phyloP scores from a whole-genome alignment of 2,888 invertebrate species.

The Magallana nippona region DNA sequence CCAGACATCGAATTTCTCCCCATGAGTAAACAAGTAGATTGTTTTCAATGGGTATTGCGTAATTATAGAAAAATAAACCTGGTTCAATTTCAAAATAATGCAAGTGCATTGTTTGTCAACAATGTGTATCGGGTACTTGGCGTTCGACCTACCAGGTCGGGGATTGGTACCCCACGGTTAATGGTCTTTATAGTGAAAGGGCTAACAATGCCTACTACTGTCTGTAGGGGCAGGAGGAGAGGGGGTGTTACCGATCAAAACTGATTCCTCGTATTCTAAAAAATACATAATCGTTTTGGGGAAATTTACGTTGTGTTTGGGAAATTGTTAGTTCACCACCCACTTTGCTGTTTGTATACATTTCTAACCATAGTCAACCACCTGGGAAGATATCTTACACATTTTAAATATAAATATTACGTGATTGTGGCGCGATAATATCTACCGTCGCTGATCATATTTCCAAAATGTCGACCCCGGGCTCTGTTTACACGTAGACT shows the following conservation, averaged over 20 bases:
- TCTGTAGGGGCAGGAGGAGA: too few species aligned
- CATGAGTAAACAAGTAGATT: slow-evolving; percentile 21
- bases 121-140: slow-evolving; percentile 25
- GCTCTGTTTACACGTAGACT: background rate
- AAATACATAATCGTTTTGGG: too few species aligned
- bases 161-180: slow-evolving; percentile 9
- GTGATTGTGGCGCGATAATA: background rate
- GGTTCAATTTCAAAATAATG: slow-evolving; percentile 14
- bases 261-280: too few species aligned
- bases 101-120: slow-evolving; percentile 23
- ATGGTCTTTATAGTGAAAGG: background rate
- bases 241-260: too few species aligned
- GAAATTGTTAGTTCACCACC: background rate
- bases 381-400: slow-evolving; percentile 13
- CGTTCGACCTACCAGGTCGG: slow-evolving; percentile 1
- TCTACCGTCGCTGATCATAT: background rate
- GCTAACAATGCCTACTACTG: too few species aligned
- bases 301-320: background rate
- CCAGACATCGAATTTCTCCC: background rate
- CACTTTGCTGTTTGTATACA: background rate
- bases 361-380: background rate
- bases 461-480: background rate
- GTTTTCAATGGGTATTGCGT: slow-evolving; percentile 22
- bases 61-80: slow-evolving; percentile 5
- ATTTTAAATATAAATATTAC: slow-evolving; percentile 32